These are phyloP conservation scores for Linnaemya tessellans DNA, from an alignment of 2,888 invertebrate species.

Conservation along the genomic window DNA sequence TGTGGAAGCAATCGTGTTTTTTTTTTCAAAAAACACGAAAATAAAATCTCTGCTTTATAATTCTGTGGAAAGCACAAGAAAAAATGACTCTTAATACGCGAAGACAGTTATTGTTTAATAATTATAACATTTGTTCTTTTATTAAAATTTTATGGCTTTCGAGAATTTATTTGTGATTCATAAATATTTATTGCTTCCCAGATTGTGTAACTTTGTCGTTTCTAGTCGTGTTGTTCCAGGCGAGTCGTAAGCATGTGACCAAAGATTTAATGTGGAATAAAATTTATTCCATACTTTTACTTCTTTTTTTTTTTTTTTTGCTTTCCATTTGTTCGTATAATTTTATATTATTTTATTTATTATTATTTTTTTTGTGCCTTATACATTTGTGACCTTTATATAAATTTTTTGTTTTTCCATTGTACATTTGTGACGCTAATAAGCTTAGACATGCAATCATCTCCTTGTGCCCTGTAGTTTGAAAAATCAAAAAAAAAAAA, in stretches of 20 bases:
- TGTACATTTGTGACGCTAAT: conserved; percentile 72
- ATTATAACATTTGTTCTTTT: conserved; percentile 58
- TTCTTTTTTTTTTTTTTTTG: conserved; percentile 2
- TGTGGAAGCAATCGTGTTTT: conserved; percentile 6
- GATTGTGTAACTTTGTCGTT: conserved; percentile 53
- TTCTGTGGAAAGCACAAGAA: background rate
- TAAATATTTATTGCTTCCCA: conserved; percentile 43
- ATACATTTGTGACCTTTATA: conserved; percentile 66
- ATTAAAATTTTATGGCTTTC: conserved; percentile 36
- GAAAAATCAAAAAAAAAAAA: conserved; percentile 9
- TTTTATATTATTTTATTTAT: no score
- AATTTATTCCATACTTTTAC: conserved; percentile 53
- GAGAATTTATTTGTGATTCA: conserved; percentile 29
- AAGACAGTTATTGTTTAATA: conserved; percentile 63
- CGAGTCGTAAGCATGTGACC: conserved; percentile 24
- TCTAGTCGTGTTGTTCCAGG: conserved; percentile 47
- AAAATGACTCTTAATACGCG: conserved; percentile 36
- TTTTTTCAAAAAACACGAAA: conserved; percentile 22
- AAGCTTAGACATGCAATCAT: conserved; percentile 68
- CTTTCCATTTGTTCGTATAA: conserved; percentile 25
- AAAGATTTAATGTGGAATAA: conserved; percentile 61
- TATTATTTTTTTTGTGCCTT: conserved; percentile 12
- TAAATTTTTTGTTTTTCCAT: conserved; percentile 44
- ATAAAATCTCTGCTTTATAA: background rate
- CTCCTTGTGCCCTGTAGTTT: conserved; percentile 37